Percentiles rank a stretch among this genome's conserved stretches.
phyloP scores from a whole-genome alignment of 2,888 invertebrate genomes.

The Sepioteuthis lessoniana region DNA sequence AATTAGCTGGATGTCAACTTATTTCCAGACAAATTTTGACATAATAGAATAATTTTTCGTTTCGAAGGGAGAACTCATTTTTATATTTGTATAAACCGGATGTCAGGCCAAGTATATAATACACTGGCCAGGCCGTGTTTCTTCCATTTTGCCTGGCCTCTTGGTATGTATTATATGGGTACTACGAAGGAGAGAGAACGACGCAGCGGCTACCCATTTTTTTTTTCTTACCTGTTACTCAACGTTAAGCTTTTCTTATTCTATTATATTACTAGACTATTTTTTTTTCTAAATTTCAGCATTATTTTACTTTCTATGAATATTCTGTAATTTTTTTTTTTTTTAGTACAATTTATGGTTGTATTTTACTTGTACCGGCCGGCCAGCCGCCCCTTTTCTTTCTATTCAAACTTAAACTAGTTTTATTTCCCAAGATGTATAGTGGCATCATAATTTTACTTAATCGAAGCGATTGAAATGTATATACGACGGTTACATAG shows the following conservation, averaged over 20 bases:
- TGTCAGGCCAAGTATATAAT: constrained; percentile 5
- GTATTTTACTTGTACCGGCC: too few species aligned
- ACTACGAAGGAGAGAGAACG: too few species aligned
- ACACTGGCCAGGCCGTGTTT: not conserved
- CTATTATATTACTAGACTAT: not conserved
- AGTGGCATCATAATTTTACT: not conserved
- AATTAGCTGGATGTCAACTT: not conserved
- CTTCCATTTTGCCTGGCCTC: not conserved
- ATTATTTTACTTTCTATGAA: not conserved
- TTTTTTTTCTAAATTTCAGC: not conserved
- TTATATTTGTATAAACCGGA: not conserved
- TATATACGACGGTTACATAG: not conserved
- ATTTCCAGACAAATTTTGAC: not conserved
- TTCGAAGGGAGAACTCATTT: not conserved
- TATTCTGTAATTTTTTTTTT: too few species aligned
- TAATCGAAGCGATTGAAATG: not conserved
- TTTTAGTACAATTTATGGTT: too few species aligned
- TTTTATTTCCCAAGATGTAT: not conserved
- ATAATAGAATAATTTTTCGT: not conserved
- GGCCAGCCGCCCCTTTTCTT: too few species aligned
- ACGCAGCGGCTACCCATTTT: too few species aligned
- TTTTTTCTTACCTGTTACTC: too few species aligned
- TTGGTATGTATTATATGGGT: not conserved
- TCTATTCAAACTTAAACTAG: too few species aligned
- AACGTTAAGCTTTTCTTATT: not conserved